A percentile compares a stretch with the other conserved stretches of the same genome.
Evolutionary conservation across 2,797 vertebrate genomes (phyloP).

Genomic region (Hypotaenidia okinawae): DNA sequence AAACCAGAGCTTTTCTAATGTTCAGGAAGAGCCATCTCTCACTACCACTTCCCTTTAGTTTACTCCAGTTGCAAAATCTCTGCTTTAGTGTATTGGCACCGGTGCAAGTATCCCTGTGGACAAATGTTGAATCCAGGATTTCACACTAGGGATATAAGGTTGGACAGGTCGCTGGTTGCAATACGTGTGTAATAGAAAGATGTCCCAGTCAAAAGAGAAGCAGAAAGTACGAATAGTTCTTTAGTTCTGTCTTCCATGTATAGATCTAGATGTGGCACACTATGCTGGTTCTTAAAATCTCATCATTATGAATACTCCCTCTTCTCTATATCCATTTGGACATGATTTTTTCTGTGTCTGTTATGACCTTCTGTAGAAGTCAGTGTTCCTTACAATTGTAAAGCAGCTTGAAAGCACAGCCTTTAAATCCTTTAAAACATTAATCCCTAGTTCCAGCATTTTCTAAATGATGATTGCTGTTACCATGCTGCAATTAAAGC

Average conservation of each 20-base stretch:
- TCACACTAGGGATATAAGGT: neutral
- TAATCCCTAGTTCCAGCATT: neutral
- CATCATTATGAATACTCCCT: neutral
- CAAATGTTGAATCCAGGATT: neutral
- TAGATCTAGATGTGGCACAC: neutral
- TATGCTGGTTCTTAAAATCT: neutral
- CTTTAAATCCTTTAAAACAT: neutral
- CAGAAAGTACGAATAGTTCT: neutral
- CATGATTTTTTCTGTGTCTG: neutral
- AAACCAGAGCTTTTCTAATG: neutral
- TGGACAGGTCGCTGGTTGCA: neutral
- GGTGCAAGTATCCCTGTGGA: neutral
- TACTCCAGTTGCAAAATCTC: neutral
- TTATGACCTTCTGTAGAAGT: neutral
- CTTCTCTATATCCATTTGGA: neutral
- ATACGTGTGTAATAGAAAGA: neutral
- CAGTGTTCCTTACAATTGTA: neutral
- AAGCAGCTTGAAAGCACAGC: constrained; percentile 6
- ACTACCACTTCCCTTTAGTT: neutral
- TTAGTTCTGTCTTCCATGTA: neutral
- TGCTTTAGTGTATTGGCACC: neutral
- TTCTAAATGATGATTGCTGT: neutral
- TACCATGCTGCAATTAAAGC: constrained; percentile 6
- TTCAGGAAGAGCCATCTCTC: neutral
- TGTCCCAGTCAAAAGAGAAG: neutral